A percentile compares a stretch with the other conserved stretches of the same genome.
Evolutionary conservation across 2,113 vertebrate genomes (phyloP).

Genomic region (Laticauda laticaudata): DNA sequence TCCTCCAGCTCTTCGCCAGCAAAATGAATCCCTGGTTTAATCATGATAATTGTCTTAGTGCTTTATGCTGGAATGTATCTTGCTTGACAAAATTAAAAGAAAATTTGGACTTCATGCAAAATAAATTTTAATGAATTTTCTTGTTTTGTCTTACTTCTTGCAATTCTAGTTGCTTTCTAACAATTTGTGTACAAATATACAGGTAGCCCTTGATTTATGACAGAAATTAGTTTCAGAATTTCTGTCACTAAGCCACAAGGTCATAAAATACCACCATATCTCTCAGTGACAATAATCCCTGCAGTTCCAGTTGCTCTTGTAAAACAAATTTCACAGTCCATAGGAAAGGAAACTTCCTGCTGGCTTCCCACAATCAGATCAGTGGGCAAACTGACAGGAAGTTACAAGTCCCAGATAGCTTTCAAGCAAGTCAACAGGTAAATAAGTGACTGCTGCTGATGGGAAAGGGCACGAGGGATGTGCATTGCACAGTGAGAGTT

Average conservation of each 20-base stretch:
- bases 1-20: neutral
- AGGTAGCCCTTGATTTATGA: neutral
- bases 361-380: neutral
- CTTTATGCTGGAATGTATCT: neutral
- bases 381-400: neutral
- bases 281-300: neutral
- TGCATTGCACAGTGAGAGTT: neutral
- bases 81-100: neutral
- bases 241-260: neutral
- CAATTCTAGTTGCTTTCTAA: neutral
- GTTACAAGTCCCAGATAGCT: neutral
- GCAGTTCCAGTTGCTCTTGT: neutral
- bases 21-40: neutral
- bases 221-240: neutral
- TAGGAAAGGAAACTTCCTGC: neutral
- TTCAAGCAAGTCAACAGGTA: neutral
- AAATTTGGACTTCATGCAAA: neutral
- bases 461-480: neutral
- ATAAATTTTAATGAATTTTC: neutral
- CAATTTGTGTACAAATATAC: neutral
- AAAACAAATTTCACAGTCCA: neutral
- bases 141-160: neutral
- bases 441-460: neutral
- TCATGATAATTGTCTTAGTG: too few species aligned
- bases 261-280: neutral